Percentiles rank a stretch among this genome's conserved stretches.
Conservation (phyloP, 2,113 vertebrate genomes). For the Pheucticus melanocephalus region DNA sequence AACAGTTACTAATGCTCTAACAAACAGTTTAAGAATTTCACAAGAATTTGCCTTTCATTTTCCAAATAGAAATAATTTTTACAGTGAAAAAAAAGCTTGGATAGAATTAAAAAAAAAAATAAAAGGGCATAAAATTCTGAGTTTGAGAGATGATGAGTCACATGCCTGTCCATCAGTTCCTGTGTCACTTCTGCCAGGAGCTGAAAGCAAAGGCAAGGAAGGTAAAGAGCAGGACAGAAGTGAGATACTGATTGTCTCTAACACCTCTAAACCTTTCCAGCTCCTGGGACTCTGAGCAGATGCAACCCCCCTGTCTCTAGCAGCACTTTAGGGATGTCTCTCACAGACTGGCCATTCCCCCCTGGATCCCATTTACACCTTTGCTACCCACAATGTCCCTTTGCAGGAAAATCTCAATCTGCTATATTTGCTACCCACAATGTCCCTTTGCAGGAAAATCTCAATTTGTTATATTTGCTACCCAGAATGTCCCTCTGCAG, state of each 20-base stretch:
- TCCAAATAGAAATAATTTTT: background rate
- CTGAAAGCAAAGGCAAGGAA: background rate
- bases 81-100: background rate
- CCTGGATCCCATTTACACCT: background rate
- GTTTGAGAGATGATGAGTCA: background rate
- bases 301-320: background rate
- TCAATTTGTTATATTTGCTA: too few species aligned
- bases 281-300: background rate
- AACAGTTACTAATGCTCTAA: background rate
- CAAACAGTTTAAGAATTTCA: background rate
- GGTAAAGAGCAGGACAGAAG: background rate
- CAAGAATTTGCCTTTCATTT: background rate
- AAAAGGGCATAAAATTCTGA: background rate
- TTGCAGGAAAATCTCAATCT: too few species aligned
- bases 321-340: background rate
- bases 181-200: background rate
- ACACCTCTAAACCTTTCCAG: background rate
- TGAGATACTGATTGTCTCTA: background rate
- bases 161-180: rapidly evolving
- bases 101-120: background rate
- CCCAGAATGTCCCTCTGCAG: background rate
- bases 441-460: too few species aligned
- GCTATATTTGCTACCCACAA: rapidly evolving
- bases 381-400: background rate
- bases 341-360: background rate